Percentiles rank a stretch among this genome's conserved stretches.
Evolutionary conservation across 2,113 vertebrate species (phyloP).

Genomic region (Lepidiolamprologus cunningtoni): DNA sequence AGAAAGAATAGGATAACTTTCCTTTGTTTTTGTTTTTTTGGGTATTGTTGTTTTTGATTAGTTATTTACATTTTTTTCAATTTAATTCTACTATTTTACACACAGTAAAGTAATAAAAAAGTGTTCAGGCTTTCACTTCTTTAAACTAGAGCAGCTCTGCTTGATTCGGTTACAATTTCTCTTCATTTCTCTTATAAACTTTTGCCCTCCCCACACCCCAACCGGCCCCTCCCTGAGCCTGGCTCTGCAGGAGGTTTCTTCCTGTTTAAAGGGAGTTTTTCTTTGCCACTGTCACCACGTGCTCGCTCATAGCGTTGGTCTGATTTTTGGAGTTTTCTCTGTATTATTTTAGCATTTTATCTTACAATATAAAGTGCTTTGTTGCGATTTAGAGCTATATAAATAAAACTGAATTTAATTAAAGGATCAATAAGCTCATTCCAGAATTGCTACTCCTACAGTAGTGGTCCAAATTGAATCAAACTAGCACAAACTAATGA

Average conservation of each 20-base stretch:
- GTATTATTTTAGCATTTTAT: neutral
- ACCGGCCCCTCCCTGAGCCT: neutral
- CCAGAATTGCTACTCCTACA: neutral
- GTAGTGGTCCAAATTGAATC: neutral
- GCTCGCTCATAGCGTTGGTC: neutral
- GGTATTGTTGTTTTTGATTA: no score
- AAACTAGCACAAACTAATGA: neutral
- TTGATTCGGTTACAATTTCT: neutral
- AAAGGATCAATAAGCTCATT: neutral
- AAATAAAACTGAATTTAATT: neutral
- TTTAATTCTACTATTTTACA: neutral
- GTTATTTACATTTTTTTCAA: fast-evolving
- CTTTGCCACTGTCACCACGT: neutral
- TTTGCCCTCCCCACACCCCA: neutral
- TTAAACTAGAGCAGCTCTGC: neutral
- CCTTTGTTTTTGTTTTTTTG: no score
- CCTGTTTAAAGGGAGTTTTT: neutral
- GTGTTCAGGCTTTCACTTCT: neutral
- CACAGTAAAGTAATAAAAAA: neutral
- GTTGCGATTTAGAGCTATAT: neutral
- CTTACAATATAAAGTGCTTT: neutral
- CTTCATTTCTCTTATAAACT: neutral
- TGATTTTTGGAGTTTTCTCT: neutral
- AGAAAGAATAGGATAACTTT: no score
- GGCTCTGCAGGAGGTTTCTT: neutral